Evolutionary conservation across 2,113 vertebrate species (phyloP).

Genomic region (Grammomys dolichurus): DNA sequence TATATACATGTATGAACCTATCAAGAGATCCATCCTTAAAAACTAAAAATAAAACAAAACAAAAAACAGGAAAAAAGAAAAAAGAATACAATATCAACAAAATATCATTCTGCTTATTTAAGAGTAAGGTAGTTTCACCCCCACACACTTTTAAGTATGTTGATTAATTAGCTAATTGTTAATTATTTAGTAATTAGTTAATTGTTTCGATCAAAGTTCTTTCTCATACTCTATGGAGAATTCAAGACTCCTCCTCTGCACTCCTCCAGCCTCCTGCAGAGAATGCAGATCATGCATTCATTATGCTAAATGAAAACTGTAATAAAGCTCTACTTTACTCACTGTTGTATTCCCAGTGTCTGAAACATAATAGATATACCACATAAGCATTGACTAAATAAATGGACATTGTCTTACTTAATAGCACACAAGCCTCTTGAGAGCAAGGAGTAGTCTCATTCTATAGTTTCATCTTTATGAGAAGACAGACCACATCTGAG

Average conservation of each 20-base stretch:
- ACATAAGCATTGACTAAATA: constrained; percentile 30
- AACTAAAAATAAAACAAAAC: neutral
- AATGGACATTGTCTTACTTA: neutral
- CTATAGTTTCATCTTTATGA: neutral
- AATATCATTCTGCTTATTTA: neutral
- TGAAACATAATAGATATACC: neutral
- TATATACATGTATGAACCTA: neutral
- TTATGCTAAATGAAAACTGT: neutral
- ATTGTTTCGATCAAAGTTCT: neutral
- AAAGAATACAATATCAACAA: no score
- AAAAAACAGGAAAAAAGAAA: neutral
- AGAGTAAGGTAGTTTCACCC: neutral
- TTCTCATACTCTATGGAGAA: neutral
- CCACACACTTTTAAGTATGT: neutral
- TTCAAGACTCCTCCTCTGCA: neutral
- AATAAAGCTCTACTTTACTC: constrained; percentile 16
- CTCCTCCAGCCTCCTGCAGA: neutral
- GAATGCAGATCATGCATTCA: constrained; percentile 5
- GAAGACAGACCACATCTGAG: neutral
- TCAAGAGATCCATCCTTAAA: neutral
- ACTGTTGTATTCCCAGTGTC: neutral
- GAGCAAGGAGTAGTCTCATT: neutral
- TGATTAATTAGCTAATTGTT: neutral
- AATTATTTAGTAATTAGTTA: neutral
- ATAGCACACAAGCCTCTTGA: neutral